Base-by-base conservation (phyloP, 2,113 vertebrate species). In the Myodes glareolus region DNA sequence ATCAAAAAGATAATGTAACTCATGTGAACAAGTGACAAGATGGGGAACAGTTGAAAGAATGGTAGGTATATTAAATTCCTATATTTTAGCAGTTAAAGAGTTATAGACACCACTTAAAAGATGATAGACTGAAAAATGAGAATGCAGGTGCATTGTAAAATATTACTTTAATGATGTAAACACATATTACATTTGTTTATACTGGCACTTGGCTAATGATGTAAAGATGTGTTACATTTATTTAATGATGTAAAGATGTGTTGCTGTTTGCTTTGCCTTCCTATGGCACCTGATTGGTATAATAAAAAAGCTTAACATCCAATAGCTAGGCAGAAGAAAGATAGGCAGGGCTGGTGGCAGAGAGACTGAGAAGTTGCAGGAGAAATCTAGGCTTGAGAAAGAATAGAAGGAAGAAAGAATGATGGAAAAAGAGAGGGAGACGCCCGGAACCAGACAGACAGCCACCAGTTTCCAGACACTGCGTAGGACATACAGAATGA, bases 81-180 rank as follows among this genome's bases (percentile, higher is more conserved):
- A 87, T 67, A 55, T 92, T 92, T 92, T 75, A 97, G n/a, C 94
- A 92, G 14, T 42, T 63, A 89, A 72, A 52, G 39, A 63, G 55
- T 72, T 78, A 95, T 1, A 88, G n/a, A 91, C 36, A 77, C 17
- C 58, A 84, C 8, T 29, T 70, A 73, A n/a, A 94, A 93, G 52
- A 45, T 81, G 42, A 81, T 39, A 89, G 92, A 55, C 67, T 6
- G 72, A 87, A 25, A 97, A 82, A 96, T 77, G 61, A 39, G 21
- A 42, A 82, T 16, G 3, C 39, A 70, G 2, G 70, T 19, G 19
- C 21, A 21, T 72, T 72, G 6, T 72, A 17, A 8, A 72, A n/a
- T 39, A n/a, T 39, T n/a, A 72, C 17, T 39, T 72, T 72, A 72
- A 9, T n/a, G 21, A 68, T 70, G 68, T n/a, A 70, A 70, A 70